Evolutionary conservation across 1,140 invertebrate genomes (phyloP), one percentile per base, ranked within the genome.

Genomic region (Sycophaga agraensis): DNA sequence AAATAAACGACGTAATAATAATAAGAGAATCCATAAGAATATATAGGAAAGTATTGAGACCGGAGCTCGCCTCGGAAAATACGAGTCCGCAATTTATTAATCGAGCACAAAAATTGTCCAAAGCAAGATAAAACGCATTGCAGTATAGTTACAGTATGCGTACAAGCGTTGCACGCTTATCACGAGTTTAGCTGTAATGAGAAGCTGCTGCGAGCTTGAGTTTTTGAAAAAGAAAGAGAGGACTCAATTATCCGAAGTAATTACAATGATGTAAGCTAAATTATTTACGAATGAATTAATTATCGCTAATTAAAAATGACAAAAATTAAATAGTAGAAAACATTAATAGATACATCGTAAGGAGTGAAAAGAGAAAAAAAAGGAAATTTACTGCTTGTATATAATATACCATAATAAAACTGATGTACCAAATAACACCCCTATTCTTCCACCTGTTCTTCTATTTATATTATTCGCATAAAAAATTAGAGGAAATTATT

Each of bases 321-420:
- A 59, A 12, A 54, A 40, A 53, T 26, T 3, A 53, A n/a, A 49
- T 26, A 21, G 16, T 49, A 49, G 46, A 39, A 22, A 39, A 22
- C 49, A 35, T 14, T 3, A 48, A 12, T 31, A 14, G 2, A 35
- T 58, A 58, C n/a, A 28, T 28, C n/a, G 21, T 26, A 58, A 2
- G n/a, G 8, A 42, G 24, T 31, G 35, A 59, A 73, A 72, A 48
- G 39, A 66, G n/a, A 5, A 40, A 39, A 43, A 40, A 57, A 51
- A 61, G 50, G 66, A 70, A 70, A 72, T 69, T 70, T 74, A 74
- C 66, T 73, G 73, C 69, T 74, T 76, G 71, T 75, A 75, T 74
- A 75, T 74, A 70, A 63, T 73, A 72, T 66, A 66, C 68, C 70
- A 49, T 76, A 76, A 75, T 76, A 76, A 76, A 74, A 74, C 69